Conservation (phyloP, 2,113 vertebrate genomes). For the Eclectus roratus region DNA sequence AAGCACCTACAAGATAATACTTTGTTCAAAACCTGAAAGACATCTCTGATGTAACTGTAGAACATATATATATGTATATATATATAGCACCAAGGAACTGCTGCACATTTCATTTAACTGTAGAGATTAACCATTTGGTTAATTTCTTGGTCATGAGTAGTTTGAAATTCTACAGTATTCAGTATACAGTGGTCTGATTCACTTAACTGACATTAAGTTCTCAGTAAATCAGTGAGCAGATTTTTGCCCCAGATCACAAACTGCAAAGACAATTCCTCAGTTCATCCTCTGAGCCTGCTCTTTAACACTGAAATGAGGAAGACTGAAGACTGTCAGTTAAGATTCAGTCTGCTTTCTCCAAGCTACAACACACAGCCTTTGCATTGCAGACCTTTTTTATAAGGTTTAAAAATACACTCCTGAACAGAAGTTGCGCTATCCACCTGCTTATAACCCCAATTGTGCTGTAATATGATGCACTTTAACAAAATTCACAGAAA, state of each 20-base stretch:
- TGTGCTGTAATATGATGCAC: conserved; percentile 54
- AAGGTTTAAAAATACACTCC: conserved; percentile 36
- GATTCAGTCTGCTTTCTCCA: neutral
- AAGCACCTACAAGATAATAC: neutral
- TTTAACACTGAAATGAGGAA: neutral
- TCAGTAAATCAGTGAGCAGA: neutral
- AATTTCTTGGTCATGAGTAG: neutral
- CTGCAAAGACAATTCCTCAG: neutral
- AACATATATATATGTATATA: no score
- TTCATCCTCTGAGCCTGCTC: neutral
- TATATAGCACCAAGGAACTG: neutral
- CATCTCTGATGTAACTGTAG: neutral
- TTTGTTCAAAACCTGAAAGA: neutral
- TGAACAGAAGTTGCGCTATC: conserved; percentile 44
- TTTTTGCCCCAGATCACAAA: neutral
- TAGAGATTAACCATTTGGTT: neutral
- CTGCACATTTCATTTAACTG: neutral
- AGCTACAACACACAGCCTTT: neutral
- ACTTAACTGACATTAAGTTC: neutral
- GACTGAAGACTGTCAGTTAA: neutral
- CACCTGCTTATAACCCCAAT: conserved; percentile 46
- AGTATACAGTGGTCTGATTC: neutral
- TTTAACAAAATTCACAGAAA: conserved; percentile 63
- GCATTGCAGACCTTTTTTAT: neutral
- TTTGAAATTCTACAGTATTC: neutral